phyloP scores from a whole-genome alignment of 2,888 invertebrate species.

The Epsilonema sp. region DNA sequence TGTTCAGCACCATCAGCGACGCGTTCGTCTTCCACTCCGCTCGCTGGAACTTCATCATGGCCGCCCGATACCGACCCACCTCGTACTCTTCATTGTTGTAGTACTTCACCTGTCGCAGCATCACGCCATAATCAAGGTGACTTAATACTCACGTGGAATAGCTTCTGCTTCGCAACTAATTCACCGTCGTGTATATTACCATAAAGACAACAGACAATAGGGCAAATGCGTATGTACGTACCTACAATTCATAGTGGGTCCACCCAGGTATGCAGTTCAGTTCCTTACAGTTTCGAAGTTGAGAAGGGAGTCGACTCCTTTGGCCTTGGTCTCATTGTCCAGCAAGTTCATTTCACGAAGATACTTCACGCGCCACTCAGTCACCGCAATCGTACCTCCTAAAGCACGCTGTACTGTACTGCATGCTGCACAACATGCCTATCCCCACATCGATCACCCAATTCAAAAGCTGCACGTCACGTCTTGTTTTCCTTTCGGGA shows the following conservation, averaged over 20 bases:
- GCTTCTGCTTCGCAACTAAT: background rate
- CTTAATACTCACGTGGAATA: too few relatives aligned
- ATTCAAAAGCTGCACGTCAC: background rate
- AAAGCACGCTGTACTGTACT: constrained; percentile 17
- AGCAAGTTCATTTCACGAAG: constrained; percentile 78
- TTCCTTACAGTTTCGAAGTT: constrained; percentile 78
- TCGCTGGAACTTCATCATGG: constrained; percentile 59
- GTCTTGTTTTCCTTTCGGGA: background rate
- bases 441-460: background rate
- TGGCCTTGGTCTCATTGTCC: constrained; percentile 71
- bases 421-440: background rate
- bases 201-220: too few relatives aligned
- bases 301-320: constrained; percentile 64
- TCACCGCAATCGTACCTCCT: constrained; percentile 69
- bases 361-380: constrained; percentile 92
- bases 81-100: constrained; percentile 85
- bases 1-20: constrained; percentile 70
- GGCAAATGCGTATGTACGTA: too few relatives aligned
- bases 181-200: too few relatives aligned
- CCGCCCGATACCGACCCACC: constrained; percentile 56
- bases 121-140: background rate
- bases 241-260: background rate
- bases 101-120: constrained; percentile 47
- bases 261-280: background rate
- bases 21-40: constrained; percentile 73